phyloP scores from a whole-genome alignment of 2,113 vertebrate genomes.

The Pelmatolapia mariae region DNA sequence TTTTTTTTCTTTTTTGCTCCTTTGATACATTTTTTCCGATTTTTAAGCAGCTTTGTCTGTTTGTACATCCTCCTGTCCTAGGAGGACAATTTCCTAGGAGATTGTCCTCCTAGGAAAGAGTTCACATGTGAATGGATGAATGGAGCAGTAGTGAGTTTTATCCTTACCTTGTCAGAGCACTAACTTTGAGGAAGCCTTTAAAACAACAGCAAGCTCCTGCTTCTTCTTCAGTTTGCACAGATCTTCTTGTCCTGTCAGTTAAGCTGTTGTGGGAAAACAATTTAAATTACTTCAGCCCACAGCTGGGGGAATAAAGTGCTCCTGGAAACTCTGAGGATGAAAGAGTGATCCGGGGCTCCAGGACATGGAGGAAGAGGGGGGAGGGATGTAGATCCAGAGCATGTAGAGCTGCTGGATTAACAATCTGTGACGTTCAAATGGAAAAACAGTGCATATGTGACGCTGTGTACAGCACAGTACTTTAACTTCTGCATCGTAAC shows the following conservation, averaged over 20 bases:
- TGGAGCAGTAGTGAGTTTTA: not conserved
- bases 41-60: not conserved
- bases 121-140: not conserved
- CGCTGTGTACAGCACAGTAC: not conserved
- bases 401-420: not conserved
- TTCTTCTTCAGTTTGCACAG: not conserved
- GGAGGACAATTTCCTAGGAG: too few relatives aligned
- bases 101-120: not conserved
- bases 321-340: not conserved
- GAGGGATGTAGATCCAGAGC: not conserved
- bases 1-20: rapidly evolving
- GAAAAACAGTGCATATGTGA: not conserved
- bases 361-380: not conserved
- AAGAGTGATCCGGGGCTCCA: not conserved
- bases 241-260: not conserved
- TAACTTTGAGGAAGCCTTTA: not conserved
- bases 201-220: not conserved
- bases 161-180: not conserved
- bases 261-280: not conserved
- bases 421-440: not conserved
- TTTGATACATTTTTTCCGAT: not conserved
- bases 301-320: not conserved
- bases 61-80: not conserved
- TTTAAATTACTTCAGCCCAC: not conserved
- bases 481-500: not conserved